phyloP scores from a whole-genome alignment of 2,888 invertebrate genomes.

The Dynastes grantii region DNA sequence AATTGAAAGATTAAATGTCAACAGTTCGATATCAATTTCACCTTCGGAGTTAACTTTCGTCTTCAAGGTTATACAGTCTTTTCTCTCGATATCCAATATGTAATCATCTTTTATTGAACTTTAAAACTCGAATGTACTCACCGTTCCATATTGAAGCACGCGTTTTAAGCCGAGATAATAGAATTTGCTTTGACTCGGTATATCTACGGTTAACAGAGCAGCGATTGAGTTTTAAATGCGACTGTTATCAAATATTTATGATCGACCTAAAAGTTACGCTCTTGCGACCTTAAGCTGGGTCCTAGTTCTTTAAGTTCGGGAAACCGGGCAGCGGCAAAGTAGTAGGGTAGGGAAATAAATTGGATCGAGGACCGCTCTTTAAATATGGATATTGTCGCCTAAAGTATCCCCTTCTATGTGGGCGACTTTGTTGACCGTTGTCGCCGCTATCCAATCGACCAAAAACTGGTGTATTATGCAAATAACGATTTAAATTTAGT shows the following conservation, averaged over 20 bases:
- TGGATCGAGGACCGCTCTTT: slow-evolving; percentile 40
- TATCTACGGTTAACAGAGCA: slow-evolving; percentile 46
- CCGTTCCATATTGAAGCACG: slow-evolving; percentile 19
- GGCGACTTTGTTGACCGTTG: slow-evolving; percentile 20
- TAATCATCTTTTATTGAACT: slow-evolving; percentile 42
- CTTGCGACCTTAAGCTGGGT: slow-evolving; percentile 38
- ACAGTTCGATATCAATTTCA: slow-evolving; percentile 32
- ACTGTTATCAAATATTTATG: slow-evolving; percentile 48
- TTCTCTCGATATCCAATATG: slow-evolving; percentile 32
- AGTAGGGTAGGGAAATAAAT: slow-evolving; percentile 33
- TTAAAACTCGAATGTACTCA: slow-evolving; percentile 28
- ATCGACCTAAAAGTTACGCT: slow-evolving; percentile 43
- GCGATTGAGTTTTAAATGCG: slow-evolving; percentile 44
- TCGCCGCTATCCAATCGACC: background rate
- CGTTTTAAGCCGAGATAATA: slow-evolving; percentile 35
- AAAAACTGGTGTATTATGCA: slow-evolving; percentile 8
- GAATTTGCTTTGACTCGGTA: slow-evolving; percentile 29
- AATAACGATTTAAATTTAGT: background rate
- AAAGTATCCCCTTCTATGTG: slow-evolving; percentile 5
- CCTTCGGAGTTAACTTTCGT: slow-evolving; percentile 30
- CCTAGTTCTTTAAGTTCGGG: slow-evolving; percentile 41
- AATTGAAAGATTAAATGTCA: slow-evolving; percentile 34
- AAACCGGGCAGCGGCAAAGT: background rate
- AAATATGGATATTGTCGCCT: slow-evolving; percentile 43
- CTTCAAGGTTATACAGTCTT: slow-evolving; percentile 31